Evolutionary conservation across 2,113 vertebrate genomes (phyloP).

Genomic region (Bostrychus sinensis): DNA sequence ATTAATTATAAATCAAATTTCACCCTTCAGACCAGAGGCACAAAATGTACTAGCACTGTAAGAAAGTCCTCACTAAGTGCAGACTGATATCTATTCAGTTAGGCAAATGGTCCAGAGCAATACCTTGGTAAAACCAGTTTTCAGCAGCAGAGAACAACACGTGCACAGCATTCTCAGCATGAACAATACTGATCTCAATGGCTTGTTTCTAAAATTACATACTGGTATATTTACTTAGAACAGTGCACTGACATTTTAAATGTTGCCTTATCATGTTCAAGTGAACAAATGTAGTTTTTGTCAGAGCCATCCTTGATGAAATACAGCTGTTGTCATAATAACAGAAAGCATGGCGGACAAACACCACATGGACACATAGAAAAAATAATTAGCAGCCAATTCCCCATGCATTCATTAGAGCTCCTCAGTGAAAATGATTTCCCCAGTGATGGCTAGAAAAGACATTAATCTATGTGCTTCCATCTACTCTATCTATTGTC

Average conservation of each 20-base stretch:
- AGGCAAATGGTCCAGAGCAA: not conserved
- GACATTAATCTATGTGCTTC: constrained; percentile 5
- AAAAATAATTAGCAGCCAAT: constrained; percentile 89
- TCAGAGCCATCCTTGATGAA: constrained; percentile 61
- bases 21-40: constrained; percentile 24
- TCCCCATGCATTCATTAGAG: constrained; percentile 33
- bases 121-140: not conserved
- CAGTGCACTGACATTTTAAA: not conserved
- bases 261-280: constrained; percentile 28
- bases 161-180: too few species aligned
- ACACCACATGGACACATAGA: constrained; percentile 58
- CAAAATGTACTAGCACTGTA: not conserved
- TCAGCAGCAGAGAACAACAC: not conserved
- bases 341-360: constrained; percentile 52
- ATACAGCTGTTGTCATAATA: constrained; percentile 66
- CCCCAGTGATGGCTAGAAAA: constrained; percentile 17
- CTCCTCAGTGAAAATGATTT: constrained; percentile 14
- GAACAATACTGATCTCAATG: too few species aligned
- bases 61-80: not conserved
- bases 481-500: not conserved
- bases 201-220: not conserved
- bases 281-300: constrained; percentile 50
- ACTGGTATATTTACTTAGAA: not conserved
- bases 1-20: constrained; percentile 4
- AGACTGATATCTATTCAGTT: not conserved